A percentile compares a stretch with the other conserved stretches of the same genome.
phyloP scores from a whole-genome alignment of 2,113 vertebrate species.

The Haplotaxodon microlepis region DNA sequence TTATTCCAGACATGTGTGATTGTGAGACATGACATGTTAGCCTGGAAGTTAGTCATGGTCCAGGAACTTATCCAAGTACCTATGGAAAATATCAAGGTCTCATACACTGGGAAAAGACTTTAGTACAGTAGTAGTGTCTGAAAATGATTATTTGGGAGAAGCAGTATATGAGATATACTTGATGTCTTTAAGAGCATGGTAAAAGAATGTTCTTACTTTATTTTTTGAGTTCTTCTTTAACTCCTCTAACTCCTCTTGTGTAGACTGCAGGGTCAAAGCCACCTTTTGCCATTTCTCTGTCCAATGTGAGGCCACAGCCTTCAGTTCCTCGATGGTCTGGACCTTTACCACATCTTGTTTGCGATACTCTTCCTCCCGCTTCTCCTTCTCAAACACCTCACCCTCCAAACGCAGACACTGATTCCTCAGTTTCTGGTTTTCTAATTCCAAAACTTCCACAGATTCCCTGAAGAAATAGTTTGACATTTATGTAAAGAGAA shows the following conservation, averaged over 20 bases:
- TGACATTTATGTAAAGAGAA: not conserved
- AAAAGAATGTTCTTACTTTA: not conserved
- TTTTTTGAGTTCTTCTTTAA: slow-evolving; percentile 7
- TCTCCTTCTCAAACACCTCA: slow-evolving; percentile 32
- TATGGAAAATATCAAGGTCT: not conserved
- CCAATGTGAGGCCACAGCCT: slow-evolving; percentile 60
- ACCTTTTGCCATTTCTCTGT: slow-evolving; percentile 65
- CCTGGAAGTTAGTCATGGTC: not conserved
- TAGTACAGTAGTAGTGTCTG: not conserved
- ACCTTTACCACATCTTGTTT: slow-evolving; percentile 21
- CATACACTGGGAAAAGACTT: not conserved
- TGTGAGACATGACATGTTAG: not conserved
- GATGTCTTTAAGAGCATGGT: not conserved
- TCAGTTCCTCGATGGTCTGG: slow-evolving; percentile 40
- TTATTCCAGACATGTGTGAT: not conserved
- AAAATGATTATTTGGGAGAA: not conserved
- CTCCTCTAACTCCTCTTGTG: slow-evolving; percentile 58
- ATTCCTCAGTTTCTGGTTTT: slow-evolving; percentile 53
- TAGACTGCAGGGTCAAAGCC: slow-evolving; percentile 50
- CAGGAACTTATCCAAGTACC: not conserved
- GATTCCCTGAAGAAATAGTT: slow-evolving; percentile 40
- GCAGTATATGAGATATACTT: not conserved
- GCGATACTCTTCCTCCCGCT: slow-evolving; percentile 30
- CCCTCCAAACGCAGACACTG: slow-evolving; percentile 38
- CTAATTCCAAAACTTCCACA: slow-evolving; percentile 29